Evolutionary conservation across 2,888 invertebrate species (phyloP), one percentile per base, ranked within the genome.

Genomic region (Cistogaster globosa): DNA sequence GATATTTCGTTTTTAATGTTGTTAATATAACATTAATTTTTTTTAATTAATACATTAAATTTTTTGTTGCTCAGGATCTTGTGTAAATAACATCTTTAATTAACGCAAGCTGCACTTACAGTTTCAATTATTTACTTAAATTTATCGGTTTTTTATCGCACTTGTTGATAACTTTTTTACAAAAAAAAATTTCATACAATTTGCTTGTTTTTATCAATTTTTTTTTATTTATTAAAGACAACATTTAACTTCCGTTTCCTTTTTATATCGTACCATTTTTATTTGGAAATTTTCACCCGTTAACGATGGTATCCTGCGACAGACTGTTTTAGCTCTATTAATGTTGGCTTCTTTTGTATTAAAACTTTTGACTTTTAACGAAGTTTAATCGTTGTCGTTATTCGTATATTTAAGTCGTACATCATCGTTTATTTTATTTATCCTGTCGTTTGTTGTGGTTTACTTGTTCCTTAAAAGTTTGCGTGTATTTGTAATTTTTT

Each of bases 281-380:
- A 48, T 14, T 20, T 22, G 6, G n/a, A 7, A 0, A 18, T 48
- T 62, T 48, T 60, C 48, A 11, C 63, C 26, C 20, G n/a, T 74
- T 57, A 20, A 42, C 63, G 48, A 42, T 75, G 69, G 14, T 48
- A 79, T 83, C 79, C 79, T 75, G 79, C 68, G 26, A 18, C 60
- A 26, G 26, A 83, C 83, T 83, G 79, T 74, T 69, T 18, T 26
- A 83, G 62, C 42, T 78, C 57, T 26, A 51, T 22, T 20, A 18
- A 16, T 68, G 57, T 74, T 57, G 22, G 20, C 68, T 58, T 2
- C 51, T 79, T 79, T 83, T 83, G 62, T 68, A 74, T 42, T 4
- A 67, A 65, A 76, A 38, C 14, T 42, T 38, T 20, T 12, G 1
- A 42, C n/a, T 26, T 26, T 26, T 53, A 6, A 45, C 60, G 62